Base-by-base conservation (phyloP, 2,888 invertebrate genomes). In the Synanthedon andrenaeformis region DNA sequence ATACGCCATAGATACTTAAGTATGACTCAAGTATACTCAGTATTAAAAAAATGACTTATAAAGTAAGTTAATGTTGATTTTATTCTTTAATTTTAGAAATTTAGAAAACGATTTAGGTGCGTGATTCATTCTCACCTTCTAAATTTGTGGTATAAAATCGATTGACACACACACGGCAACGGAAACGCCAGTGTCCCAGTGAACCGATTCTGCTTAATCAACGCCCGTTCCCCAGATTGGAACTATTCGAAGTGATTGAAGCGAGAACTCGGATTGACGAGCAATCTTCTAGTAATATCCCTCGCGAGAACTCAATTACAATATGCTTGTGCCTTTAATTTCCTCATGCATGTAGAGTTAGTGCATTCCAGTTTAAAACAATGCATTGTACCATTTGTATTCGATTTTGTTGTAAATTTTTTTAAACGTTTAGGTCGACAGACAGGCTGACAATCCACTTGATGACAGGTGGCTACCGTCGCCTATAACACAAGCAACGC, bases 251-350 rank as follows among this genome's bases (percentile, higher is more conserved):
- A 72, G 76, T 75, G 78, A 82, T 80, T 76, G 77, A 69, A 76
- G 67, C 74, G 80, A 76, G 73, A 78, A 81, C 76, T 70, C 70
- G 69, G 70, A 72, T 74, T 83, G 82, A 82, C 82, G 82, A 86
- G 82, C 85, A 87, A 87, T 86, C 85, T 86, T 85, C 80, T 62
- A 73, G 77, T 83, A 86, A 86, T 86, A 86, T 85, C 86, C 86
- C 82, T 76, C 70, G 66, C 71, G 70, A 70, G 73, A 87, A 87
- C 84, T 82, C 79, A 75, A 86, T 86, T 82, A 83, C 79, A 72
- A 76, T 73, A 74, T 64, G 65, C 62, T 67, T 73, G 72, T 62
- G 73, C 69, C 76, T 78, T 82, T 79, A 76, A 84, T 84, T 83
- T 81, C 81, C 82, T 78, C 63, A 60, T 75, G 66, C 35, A 35